These are phyloP conservation scores for Tachystola acroxantha DNA, from an alignment of 2,888 invertebrate species.

Conservation along the genomic window DNA sequence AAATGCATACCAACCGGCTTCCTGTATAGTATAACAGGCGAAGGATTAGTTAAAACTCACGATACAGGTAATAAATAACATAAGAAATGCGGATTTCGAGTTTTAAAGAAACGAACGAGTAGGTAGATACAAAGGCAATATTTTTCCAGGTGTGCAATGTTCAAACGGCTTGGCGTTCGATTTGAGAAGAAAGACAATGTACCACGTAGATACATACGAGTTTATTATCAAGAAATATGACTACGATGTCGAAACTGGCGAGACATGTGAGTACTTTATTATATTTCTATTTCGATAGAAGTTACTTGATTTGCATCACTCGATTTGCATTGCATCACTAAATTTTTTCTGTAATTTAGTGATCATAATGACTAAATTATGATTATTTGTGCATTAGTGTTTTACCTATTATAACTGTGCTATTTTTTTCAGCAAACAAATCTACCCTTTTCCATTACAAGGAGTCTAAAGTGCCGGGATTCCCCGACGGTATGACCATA, in stretches of 20 bases:
- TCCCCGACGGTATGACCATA: constrained; percentile 86
- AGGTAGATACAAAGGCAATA: too few species aligned
- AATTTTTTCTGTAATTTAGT: too few species aligned
- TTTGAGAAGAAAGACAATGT: constrained; percentile 80
- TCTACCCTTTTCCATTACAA: constrained; percentile 79
- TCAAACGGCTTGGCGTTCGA: constrained; percentile 91
- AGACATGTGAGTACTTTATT: constrained; percentile 80
- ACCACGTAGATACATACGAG: constrained; percentile 85
- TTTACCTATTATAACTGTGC: too few species aligned
- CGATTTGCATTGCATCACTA: too few species aligned
- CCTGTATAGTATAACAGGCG: neutral
- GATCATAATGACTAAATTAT: too few species aligned
- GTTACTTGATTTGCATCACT: too few species aligned
- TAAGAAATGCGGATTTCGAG: too few species aligned
- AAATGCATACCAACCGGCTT: neutral
- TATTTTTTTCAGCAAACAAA: constrained; percentile 77
- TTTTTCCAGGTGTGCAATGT: too few species aligned
- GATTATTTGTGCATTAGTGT: too few species aligned
- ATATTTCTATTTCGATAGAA: too few species aligned
- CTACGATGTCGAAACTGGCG: constrained; percentile 82
- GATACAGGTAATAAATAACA: neutral
- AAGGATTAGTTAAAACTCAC: neutral
- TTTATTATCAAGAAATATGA: constrained; percentile 84
- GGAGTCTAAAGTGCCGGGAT: constrained; percentile 44
- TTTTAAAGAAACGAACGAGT: too few species aligned